phyloP scores from a whole-genome alignment of 2,797 vertebrate species.

The Peromyscus eremicus region DNA sequence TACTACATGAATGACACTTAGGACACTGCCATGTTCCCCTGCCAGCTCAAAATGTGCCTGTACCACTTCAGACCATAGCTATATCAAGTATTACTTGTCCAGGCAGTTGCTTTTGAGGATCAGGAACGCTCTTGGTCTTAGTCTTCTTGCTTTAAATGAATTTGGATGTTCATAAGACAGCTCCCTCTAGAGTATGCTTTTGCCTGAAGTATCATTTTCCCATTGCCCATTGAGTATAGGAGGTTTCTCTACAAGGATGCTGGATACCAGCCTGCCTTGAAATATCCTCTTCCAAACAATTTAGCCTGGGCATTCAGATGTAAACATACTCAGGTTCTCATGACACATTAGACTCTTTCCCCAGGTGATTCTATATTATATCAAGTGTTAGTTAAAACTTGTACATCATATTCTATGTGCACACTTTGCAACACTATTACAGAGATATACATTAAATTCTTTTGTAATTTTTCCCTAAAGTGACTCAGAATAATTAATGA shows the following conservation, averaged over 20 bases:
- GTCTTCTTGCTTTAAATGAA: background rate
- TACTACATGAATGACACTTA: background rate
- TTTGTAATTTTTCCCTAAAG: background rate
- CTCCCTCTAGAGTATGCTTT: background rate
- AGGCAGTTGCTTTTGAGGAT: background rate
- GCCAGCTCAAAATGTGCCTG: background rate
- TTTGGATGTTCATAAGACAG: background rate
- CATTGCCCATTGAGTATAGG: background rate
- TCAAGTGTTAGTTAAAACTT: background rate
- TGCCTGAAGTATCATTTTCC: too few relatives aligned
- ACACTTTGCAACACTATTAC: background rate
- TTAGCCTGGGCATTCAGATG: background rate
- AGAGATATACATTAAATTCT: background rate
- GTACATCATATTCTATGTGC: background rate
- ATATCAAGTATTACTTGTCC: background rate
- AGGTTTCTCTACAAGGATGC: background rate
- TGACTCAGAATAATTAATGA: background rate
- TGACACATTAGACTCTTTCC: background rate
- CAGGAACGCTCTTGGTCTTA: background rate
- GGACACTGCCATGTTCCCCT: background rate
- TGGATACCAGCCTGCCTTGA: background rate
- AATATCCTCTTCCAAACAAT: too few relatives aligned
- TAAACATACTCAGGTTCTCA: background rate
- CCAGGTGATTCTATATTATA: background rate
- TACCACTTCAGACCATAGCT: background rate